Evolutionary conservation across 2,113 vertebrate species (phyloP), one percentile per base, ranked within the genome.

Genomic region (Scopus umbretta): DNA sequence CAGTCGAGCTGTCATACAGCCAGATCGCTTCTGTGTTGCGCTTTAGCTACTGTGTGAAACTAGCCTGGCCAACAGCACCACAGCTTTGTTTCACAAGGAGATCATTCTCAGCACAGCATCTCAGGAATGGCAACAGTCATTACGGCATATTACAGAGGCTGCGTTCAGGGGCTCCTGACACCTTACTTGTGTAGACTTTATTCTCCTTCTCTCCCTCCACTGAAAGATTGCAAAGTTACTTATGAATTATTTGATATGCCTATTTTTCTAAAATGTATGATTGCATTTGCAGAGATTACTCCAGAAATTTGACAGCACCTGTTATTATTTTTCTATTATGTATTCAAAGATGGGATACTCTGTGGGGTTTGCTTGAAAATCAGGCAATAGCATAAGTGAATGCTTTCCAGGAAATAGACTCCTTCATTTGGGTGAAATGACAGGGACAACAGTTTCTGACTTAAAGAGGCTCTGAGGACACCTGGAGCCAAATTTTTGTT

Each of bases 271-370:
- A 95, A 93, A 67, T 13, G 9, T 42, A 21, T 63, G 62, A 90
- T 88, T 88, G 58, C 25, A 53, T 73, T 92, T 90, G 34, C 66
- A 80, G 79, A 92, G 66, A 92, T 86, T 70, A 43, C 53, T 76
- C 25, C 62, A 83, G 79, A 80, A 90, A 83, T 83, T 53, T 88
- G 91, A 92, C 91, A 95, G 94, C 63, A 80, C 36, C 53, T 27
- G 10, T 95, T 93, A 80, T 92, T 94, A 93, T 80, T 93, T 93
- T 80, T 52, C 62, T 80, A 52, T 83, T 76, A 86, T 62, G 58
- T 50, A 76, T 88, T 95, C 86, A 86, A 5, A 25, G 27, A 73
- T 58, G 62, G 49, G 36, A 73, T 88, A 79, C 21, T 88, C 63
- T 38, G 12, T 62, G 63, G 67, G 38, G 47, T 66, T 71, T 83